Evolutionary conservation across 2,888 invertebrate species (phyloP), one percentile per base, ranked within the genome.

Genomic region (Antheraea yamamai): DNA sequence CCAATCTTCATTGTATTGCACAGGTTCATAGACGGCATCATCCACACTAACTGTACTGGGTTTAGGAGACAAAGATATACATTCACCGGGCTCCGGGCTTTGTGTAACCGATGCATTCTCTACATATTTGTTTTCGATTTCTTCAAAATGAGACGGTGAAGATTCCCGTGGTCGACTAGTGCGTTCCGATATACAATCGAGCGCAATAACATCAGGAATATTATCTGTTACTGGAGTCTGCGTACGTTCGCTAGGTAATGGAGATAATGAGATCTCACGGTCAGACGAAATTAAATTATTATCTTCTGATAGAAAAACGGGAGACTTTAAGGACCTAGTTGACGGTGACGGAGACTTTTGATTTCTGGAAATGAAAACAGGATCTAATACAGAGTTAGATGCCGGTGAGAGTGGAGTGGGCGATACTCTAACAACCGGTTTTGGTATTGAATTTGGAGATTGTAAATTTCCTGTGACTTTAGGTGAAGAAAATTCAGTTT

Each of bases 261-360:
- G 85, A 77, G 90, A 88, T 75, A 85, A 80, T 74, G 85, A 87
- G 73, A 80, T 77, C 78, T 88, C 87, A 20, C 80, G 82, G 73
- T 83, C 84, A 39, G 76, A 77, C 58, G 78, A 76, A 72, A 78
- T 75, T 30, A 80, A 79, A 76, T 82, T 83, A 74, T 84, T 83
- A 78, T 85, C 85, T 77, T 89, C 88, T 66, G 85, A 83, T 74
- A 84, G 82, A 76, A 83, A 84, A 76, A 87, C 80, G 66, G 91
- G 90, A 58, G 90, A 89, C 78, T 85, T 89, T 75, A 88, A 85
- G 75, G 87, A 87, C 79, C 90, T 85, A 75, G 83, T 81, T 75
- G 88, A 85, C 75, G 93, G 91, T 72, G 94, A 92, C 55, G 92
- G 91, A 39, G 91, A 88, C 82, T 89, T 92, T 80, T 91, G 90